A percentile compares a stretch with the other conserved stretches of the same genome.
Conservation (phyloP, 2,797 vertebrate species). For the Cheracebus regulus region DNA sequence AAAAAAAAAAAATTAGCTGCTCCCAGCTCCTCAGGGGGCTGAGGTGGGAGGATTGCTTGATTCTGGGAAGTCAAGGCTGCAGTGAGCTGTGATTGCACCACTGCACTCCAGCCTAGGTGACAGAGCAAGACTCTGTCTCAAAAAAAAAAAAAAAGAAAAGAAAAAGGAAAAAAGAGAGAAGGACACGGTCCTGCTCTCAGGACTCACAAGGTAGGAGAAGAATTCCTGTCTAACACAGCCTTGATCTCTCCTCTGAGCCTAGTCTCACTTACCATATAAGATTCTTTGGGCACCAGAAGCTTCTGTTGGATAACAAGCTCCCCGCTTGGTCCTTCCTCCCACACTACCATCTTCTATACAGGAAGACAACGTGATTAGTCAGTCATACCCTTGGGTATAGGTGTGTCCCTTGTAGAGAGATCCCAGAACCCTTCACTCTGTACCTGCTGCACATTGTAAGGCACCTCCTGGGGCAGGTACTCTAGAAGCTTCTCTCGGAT, state of each 20-base stretch:
- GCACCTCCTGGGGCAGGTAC: constrained; percentile 93
- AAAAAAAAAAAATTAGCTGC: too few species aligned
- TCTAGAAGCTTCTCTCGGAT: constrained; percentile 95
- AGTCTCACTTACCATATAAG: constrained; percentile 89
- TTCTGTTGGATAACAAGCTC: constrained; percentile 91
- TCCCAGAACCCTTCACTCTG: background rate
- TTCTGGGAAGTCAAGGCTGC: too few species aligned
- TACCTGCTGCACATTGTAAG: constrained; percentile 93
- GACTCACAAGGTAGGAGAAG: background rate
- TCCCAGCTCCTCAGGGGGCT: too few species aligned
- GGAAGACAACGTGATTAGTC: background rate
- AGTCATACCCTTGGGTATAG: background rate
- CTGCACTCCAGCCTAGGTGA: too few species aligned
- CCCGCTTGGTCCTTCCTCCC: constrained; percentile 89
- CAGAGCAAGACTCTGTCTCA: too few species aligned
- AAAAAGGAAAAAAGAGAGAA: too few species aligned
- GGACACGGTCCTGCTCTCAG: background rate
- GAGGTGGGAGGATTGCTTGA: too few species aligned
- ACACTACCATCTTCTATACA: constrained; percentile 88
- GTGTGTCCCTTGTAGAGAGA: background rate
- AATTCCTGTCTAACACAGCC: background rate
- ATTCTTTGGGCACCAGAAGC: constrained; percentile 90
- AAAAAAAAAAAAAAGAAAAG: too few species aligned
- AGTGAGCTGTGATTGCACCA: too few species aligned
- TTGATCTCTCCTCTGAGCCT: background rate